Percentiles rank a stretch among this genome's conserved stretches.
Evolutionary conservation across 2,888 invertebrate species (phyloP).

Genomic region (Brassicogethes aeneus): DNA sequence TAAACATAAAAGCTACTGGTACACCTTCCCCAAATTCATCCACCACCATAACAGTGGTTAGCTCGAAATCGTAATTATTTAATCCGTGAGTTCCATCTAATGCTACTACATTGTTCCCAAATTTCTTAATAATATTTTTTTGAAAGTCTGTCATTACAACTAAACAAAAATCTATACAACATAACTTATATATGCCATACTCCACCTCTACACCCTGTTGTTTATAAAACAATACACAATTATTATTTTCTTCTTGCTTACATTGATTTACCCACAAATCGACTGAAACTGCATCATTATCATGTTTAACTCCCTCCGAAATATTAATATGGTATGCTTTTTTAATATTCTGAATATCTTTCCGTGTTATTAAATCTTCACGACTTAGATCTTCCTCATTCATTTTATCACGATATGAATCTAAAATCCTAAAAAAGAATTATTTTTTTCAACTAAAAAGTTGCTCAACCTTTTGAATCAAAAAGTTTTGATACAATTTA

Average conservation of each 20-base stretch:
- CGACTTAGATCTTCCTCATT: not conserved
- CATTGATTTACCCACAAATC: slow-evolving; percentile 4
- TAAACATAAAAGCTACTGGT: slow-evolving; percentile 14
- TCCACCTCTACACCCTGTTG: slow-evolving; percentile 7
- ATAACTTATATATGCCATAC: slow-evolving; percentile 2
- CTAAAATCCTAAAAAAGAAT: slow-evolving; percentile 8
- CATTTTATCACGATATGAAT: slow-evolving; percentile 6
- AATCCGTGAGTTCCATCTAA: slow-evolving; percentile 15
- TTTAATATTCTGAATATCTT: not conserved
- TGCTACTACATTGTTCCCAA: slow-evolving; percentile 11
- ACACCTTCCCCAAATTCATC: slow-evolving; percentile 14
- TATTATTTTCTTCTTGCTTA: not conserved
- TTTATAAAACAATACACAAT: slow-evolving; percentile 9
- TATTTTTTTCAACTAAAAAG: not conserved
- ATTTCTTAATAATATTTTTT: slow-evolving; percentile 8
- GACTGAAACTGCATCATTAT: not conserved
- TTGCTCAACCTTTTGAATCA: not conserved
- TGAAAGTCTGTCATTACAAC: slow-evolving; percentile 11
- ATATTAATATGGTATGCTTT: not conserved
- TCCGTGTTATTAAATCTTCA: too few species aligned
- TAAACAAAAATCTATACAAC: slow-evolving; percentile 9
- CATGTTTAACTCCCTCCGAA: too few species aligned
- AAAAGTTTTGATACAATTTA: not conserved
- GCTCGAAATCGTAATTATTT: slow-evolving; percentile 14
- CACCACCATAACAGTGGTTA: slow-evolving; percentile 12